A percentile compares a stretch with the other conserved stretches of the same genome.
phyloP scores from a whole-genome alignment of 2,888 invertebrate species.

The Lasioglossum malachurum region DNA sequence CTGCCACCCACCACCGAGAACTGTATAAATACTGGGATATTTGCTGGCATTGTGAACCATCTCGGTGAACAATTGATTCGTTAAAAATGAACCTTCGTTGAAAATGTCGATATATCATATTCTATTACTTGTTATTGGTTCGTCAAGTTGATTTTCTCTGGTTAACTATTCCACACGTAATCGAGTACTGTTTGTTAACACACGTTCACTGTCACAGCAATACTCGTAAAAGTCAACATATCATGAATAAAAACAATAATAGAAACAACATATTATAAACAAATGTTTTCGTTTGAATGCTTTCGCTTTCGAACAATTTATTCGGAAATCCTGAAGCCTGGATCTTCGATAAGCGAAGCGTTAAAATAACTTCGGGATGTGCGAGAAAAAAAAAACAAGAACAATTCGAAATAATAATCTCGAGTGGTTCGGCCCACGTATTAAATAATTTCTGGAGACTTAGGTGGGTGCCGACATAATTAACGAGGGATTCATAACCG shows the following conservation, averaged over 20 bases:
- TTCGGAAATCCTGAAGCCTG: too few relatives aligned
- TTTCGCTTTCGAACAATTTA: too few relatives aligned
- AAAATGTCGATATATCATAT: conserved; percentile 3
- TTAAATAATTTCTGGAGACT: conserved; percentile 3
- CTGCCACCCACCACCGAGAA: background rate
- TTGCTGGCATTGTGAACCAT: background rate
- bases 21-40: conserved; percentile 15
- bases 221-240: background rate
- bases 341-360: too few relatives aligned
- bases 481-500: conserved; percentile 28
- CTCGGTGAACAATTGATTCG: background rate
- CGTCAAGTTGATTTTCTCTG: background rate
- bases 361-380: too few relatives aligned
- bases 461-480: conserved; percentile 15
- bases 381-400: too few relatives aligned
- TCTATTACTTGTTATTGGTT: background rate
- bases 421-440: too few relatives aligned
- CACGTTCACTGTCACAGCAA: background rate
- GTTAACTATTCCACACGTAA: background rate
- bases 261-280: too few relatives aligned
- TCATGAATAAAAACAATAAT: too few relatives aligned
- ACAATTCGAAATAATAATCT: too few relatives aligned
- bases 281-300: too few relatives aligned
- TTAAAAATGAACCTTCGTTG: background rate
- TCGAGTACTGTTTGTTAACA: background rate